These are phyloP conservation scores for Dysmachus trigonus DNA, from an alignment of 2,888 invertebrate species.

Conservation along the genomic window DNA sequence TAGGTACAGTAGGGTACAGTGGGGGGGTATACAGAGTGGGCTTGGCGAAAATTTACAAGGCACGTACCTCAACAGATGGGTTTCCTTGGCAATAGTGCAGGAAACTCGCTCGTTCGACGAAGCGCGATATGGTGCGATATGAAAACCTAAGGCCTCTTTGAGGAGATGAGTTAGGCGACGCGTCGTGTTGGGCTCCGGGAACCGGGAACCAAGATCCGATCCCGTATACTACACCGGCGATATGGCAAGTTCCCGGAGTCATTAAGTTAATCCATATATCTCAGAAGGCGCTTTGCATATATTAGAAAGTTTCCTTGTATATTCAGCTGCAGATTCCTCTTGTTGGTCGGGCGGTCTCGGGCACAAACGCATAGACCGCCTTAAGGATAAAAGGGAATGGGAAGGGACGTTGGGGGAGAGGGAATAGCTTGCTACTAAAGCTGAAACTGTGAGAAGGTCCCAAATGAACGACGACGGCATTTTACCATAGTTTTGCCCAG, in stretches of 20 bases:
- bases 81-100: conserved; percentile 25
- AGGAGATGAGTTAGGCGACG: not conserved
- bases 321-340: conserved; percentile 29
- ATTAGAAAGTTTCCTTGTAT: conserved; percentile 36
- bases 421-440: not conserved
- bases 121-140: not conserved
- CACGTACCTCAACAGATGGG: conserved; percentile 37
- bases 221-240: not conserved
- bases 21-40: not conserved
- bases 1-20: not conserved
- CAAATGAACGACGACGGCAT: conserved; percentile 12
- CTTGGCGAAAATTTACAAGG: conserved; percentile 4
- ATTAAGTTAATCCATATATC: conserved; percentile 47
- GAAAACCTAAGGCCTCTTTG: conserved; percentile 7
- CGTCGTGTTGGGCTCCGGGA: not conserved
- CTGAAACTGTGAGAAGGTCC: not conserved
- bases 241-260: conserved; percentile 43
- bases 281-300: conserved; percentile 41
- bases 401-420: too few species aligned
- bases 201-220: too few species aligned
- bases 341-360: not conserved
- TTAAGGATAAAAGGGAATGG: not conserved
- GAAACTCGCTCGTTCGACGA: not conserved
- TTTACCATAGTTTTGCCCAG: conserved; percentile 14
- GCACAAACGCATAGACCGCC: conserved; percentile 22